Evolutionary conservation across 2,113 vertebrate genomes (phyloP).

Genomic region (Pteruthius melanotis): DNA sequence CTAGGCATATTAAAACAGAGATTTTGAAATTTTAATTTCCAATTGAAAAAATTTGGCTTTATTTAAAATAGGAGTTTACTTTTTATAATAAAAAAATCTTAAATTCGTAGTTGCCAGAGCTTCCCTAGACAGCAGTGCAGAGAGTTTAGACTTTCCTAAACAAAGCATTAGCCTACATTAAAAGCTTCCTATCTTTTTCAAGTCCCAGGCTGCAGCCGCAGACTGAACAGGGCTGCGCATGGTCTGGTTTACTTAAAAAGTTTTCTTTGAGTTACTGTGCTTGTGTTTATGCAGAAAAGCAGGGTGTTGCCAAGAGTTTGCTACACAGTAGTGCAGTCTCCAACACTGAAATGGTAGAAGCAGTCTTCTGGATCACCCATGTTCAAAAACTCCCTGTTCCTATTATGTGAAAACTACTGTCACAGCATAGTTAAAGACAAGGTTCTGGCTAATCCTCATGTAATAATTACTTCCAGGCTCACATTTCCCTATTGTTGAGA

Average conservation of each 20-base stretch:
- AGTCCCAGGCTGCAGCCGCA: not conserved
- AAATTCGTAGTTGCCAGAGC: not conserved
- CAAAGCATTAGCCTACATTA: not conserved
- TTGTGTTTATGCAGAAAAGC: not conserved
- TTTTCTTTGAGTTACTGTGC: not conserved
- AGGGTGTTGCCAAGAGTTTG: not conserved
- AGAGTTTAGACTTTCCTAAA: not conserved
- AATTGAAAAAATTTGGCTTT: not conserved
- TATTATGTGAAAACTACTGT: not conserved
- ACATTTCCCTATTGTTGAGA: not conserved
- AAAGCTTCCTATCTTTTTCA: not conserved
- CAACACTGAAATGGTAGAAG: not conserved
- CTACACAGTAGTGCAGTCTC: not conserved
- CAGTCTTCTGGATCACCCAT: accelerated
- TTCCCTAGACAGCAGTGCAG: not conserved
- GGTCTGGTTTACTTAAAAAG: not conserved
- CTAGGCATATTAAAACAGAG: not conserved
- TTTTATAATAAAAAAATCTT: not conserved
- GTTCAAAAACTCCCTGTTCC: not conserved
- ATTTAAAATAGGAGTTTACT: not conserved
- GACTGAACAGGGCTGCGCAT: not conserved
- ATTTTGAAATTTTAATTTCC: not conserved
- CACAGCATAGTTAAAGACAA: not conserved
- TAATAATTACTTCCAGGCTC: not conserved
- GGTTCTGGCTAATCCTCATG: not conserved